Evolutionary conservation across 2,888 invertebrate genomes (phyloP), one percentile per base, ranked within the genome.

Genomic region (Frankliniella fusca): DNA sequence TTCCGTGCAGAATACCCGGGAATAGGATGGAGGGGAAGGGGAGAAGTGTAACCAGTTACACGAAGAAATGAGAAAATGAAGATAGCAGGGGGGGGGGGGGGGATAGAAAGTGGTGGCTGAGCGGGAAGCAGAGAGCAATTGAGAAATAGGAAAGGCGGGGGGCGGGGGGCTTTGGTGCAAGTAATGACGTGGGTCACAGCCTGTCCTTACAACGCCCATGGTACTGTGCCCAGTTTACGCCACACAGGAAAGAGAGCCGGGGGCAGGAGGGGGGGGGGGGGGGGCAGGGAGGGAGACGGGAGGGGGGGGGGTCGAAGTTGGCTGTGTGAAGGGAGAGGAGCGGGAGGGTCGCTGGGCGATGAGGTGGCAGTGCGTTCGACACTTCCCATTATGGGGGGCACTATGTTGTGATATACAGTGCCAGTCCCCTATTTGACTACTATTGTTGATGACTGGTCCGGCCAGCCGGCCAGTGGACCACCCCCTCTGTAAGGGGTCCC

Each of bases 341-440:
- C 15, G 54, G 8, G 54, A 54, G 70, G 54, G n/a, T 20, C 11
- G n/a, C n/a, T n/a, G 70, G 70, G 23, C 70, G 70, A 70, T 54
- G 54, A 27, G 70, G 70, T 23, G 70, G 23, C 12, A 23, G 23
- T 76, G 70, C 70, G 70, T 76, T 76, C 70, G 70, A 76, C 70
- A 76, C 70, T 76, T 76, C 70, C 70, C 23, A 70, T 23, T 11
- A 23, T 54, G 20, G 54, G 54, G 54, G 54, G 54, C 54, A 15
- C 18, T 7, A 76, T 76, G 70, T 76, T 76, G 70, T 76, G 70
- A 76, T 76, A 54, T 76, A 76, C 70, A 76, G 70, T 76, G 70
- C 70, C 23, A 76, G 70, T 38, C 54, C 70, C 70, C 70, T 76
- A 76, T 76, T 76, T 76, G 27, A 76, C 70, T 27, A 23, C 70